Percentiles rank a stretch among this genome's conserved stretches.
phyloP scores from a whole-genome alignment of 2,113 vertebrate genomes.

The Poicephalus gulielmi region DNA sequence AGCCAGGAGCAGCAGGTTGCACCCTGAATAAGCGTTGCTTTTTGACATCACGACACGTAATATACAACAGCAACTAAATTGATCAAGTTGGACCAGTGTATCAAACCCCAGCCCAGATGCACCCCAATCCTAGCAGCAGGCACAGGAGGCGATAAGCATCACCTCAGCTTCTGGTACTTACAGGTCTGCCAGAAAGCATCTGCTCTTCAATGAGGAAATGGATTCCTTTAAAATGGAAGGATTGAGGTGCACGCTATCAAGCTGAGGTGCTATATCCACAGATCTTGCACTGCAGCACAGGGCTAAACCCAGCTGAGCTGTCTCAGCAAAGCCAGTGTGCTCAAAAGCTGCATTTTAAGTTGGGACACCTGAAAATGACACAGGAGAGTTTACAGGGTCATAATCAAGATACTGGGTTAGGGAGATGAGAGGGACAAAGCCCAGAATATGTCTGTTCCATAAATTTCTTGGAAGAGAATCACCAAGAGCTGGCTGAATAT shows the following conservation, averaged over 20 bases:
- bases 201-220: neutral
- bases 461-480: neutral
- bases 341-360: neutral
- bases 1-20: neutral
- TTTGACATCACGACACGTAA: neutral
- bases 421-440: neutral
- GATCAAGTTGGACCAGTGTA: fast-evolving
- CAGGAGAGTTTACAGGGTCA: neutral
- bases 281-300: neutral
- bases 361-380: neutral
- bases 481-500: neutral
- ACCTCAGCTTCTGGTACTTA: neutral
- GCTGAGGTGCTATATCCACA: neutral
- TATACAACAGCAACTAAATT: fast-evolving
- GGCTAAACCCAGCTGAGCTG: too few relatives aligned
- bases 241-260: fast-evolving
- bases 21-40: neutral
- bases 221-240: neutral
- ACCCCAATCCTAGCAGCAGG: neutral
- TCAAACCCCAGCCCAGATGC: neutral
- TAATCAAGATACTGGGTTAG: too few relatives aligned
- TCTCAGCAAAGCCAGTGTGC: neutral
- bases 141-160: fast-evolving
- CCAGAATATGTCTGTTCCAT: fast-evolving
- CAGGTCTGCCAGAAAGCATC: neutral